Conservation (phyloP, 92 coral and sea anemone genomes). For the Parazoanthus swiftii region DNA sequence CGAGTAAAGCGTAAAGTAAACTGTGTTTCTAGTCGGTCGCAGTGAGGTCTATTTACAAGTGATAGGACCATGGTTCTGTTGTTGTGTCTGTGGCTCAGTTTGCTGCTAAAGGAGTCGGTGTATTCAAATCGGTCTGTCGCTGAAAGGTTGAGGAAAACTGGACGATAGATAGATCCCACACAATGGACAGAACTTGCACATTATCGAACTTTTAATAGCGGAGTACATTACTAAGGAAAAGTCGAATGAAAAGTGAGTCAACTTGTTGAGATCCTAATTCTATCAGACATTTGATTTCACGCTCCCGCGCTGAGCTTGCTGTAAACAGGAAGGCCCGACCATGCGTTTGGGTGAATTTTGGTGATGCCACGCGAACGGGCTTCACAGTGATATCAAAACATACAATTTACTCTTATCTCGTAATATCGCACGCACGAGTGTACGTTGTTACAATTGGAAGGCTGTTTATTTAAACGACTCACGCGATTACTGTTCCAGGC, state of each 20-base stretch:
- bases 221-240: not conserved
- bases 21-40: not conserved
- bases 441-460: not conserved
- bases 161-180: not conserved
- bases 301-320: not conserved
- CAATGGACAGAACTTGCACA: not conserved
- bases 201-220: not conserved
- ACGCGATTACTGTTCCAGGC: not conserved
- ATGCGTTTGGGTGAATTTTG: not conserved
- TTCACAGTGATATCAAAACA: not conserved
- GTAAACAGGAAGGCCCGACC: constrained; percentile 20
- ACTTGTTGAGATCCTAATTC: not conserved
- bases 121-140: not conserved
- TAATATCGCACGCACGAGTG: constrained; percentile 18
- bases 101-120: not conserved
- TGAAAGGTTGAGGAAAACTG: constrained; percentile 16
- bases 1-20: not conserved
- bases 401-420: not conserved
- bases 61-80: not conserved
- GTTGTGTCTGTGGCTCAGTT: not conserved
- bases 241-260: not conserved
- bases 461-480: constrained; percentile 10
- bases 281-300: not conserved
- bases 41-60: not conserved
- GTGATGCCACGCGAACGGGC: not conserved